Conservation (phyloP, 1,140 invertebrate species). For the Drosophila carrolli region DNA sequence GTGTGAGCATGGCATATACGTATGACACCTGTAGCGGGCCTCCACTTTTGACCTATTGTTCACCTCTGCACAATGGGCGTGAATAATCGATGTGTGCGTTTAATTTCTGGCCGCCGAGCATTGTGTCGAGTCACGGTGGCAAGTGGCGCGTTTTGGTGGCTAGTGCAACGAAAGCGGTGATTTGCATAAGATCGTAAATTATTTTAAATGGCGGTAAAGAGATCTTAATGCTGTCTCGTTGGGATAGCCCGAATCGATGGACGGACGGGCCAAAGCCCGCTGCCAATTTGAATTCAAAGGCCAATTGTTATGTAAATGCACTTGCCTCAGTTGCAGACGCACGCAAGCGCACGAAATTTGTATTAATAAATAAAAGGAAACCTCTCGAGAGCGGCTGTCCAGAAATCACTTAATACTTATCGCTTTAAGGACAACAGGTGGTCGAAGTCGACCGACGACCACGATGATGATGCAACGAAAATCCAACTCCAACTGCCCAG, state of each 20-base stretch:
- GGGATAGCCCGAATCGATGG: neutral
- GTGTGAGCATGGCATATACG: conserved; percentile 10
- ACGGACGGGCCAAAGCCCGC: neutral
- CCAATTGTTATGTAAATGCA: conserved; percentile 78
- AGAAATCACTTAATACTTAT: conserved; percentile 71
- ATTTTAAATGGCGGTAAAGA: conserved; percentile 67
- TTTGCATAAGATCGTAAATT: conserved; percentile 69
- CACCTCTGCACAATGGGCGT: conserved; percentile 51
- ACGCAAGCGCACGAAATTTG: conserved; percentile 58
- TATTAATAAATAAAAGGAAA: conserved; percentile 62
- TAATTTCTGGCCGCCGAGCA: conserved; percentile 31
- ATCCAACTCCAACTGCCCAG: conserved; percentile 20
- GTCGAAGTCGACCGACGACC: conserved; percentile 26
- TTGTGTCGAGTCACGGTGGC: conserved; percentile 56
- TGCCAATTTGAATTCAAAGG: conserved; percentile 73
- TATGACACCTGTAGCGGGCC: conserved; percentile 28
- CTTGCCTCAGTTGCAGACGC: conserved; percentile 49
- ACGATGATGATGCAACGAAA: conserved; percentile 39
- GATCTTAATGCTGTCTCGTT: conserved; percentile 51
- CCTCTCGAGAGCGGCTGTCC: conserved; percentile 20
- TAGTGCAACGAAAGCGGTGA: conserved; percentile 35
- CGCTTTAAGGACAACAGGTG: conserved; percentile 81
- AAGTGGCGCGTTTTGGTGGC: conserved; percentile 4
- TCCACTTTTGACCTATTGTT: conserved; percentile 7
- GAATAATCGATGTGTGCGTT: conserved; percentile 55